phyloP scores from a whole-genome alignment of 2,888 invertebrate species.

The Carcina quercana region DNA sequence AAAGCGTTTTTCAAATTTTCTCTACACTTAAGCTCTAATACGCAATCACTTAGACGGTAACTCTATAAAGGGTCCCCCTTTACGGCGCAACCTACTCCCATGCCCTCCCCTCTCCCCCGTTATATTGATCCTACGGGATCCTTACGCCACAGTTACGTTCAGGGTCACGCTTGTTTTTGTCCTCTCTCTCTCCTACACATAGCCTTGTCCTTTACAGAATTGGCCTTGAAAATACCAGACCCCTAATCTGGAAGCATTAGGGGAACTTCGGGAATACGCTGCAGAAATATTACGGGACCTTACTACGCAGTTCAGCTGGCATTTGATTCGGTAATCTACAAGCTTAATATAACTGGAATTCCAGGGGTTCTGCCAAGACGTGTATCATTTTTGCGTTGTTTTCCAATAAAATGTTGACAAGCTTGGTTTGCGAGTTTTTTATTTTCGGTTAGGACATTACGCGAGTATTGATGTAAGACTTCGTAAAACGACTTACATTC shows the following conservation, averaged over 20 bases:
- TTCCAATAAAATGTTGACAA: too few species aligned
- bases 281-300: background rate
- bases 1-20: too few species aligned
- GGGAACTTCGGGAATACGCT: background rate
- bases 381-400: too few species aligned
- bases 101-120: background rate
- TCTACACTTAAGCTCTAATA: too few species aligned
- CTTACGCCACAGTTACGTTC: constrained; percentile 39
- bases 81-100: background rate
- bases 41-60: too few species aligned
- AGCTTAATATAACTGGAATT: too few species aligned
- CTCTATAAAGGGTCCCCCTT: too few species aligned
- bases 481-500: too few species aligned
- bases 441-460: too few species aligned
- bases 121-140: constrained; percentile 39
- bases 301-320: background rate
- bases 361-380: too few species aligned
- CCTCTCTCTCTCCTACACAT: constrained; percentile 26
- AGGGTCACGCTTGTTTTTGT: constrained; percentile 50
- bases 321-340: background rate
- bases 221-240: constrained; percentile 31
- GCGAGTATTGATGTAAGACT: too few species aligned
- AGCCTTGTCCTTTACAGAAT: constrained; percentile 20
- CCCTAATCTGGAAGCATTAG: constrained; percentile 24
- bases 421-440: too few species aligned